phyloP scores from a whole-genome alignment of 2,888 invertebrate species.

The Seira ritae region DNA sequence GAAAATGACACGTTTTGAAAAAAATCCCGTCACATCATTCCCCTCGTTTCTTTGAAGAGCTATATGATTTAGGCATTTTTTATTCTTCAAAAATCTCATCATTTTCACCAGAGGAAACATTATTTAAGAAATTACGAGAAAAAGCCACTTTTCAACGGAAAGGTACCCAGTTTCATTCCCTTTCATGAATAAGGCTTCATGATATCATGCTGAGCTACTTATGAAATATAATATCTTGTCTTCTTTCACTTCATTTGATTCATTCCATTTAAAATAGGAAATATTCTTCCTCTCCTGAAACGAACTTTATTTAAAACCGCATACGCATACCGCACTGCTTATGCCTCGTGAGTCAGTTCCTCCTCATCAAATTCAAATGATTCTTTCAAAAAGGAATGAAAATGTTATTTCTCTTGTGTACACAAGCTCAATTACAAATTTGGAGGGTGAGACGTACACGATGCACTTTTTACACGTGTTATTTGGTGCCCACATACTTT shows the following conservation, averaged over 20 bases:
- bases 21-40: conserved; percentile 32
- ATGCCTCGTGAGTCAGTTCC: too few relatives aligned
- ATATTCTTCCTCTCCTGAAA: not conserved
- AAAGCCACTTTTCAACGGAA: too few relatives aligned
- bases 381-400: too few relatives aligned
- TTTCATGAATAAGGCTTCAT: too few relatives aligned
- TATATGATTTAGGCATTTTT: too few relatives aligned
- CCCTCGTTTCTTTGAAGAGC: too few relatives aligned
- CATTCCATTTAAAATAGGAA: not conserved
- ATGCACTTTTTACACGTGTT: conserved; percentile 50
- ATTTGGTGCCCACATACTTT: conserved; percentile 43
- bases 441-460: conserved; percentile 24
- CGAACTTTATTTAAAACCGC: not conserved
- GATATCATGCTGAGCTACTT: conserved; percentile 10
- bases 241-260: not conserved
- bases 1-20: conserved; percentile 44
- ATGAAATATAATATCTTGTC: conserved; percentile 24
- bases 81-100: too few relatives aligned
- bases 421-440: conserved; percentile 27
- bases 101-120: too few relatives aligned
- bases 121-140: too few relatives aligned
- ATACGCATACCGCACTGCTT: too few relatives aligned
- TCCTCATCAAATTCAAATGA: too few relatives aligned
- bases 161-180: too few relatives aligned
- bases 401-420: conserved; percentile 12